Percentiles rank a stretch among this genome's conserved stretches.
Evolutionary conservation across 2,113 vertebrate species (phyloP).

Genomic region (Danio rerio): GRCz12tu NC_133191.1:24027001-24027500

Average conservation of each 20-base stretch:
- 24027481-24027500: not conserved
- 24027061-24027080: not conserved
- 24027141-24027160: constrained; percentile 36
- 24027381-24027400: not conserved
- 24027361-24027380: not conserved
- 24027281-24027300: constrained; percentile 51
- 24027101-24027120: not conserved
- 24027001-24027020: too few species aligned
- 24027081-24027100: not conserved
- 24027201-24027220: constrained; percentile 72
- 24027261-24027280: constrained; percentile 76
- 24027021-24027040: not conserved
- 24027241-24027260: constrained; percentile 63
- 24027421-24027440: not conserved
- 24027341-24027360: not conserved
- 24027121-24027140: not conserved
- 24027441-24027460: not conserved
- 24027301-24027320: constrained; percentile 45
- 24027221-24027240: constrained; percentile 70
- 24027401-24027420: not conserved
- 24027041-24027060: not conserved
- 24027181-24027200: constrained; percentile 50
- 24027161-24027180: not conserved
- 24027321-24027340: not conserved
- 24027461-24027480: not conserved